Conservation (phyloP, 2,888 invertebrate genomes). For the Polyommatus iphigenia region DNA sequence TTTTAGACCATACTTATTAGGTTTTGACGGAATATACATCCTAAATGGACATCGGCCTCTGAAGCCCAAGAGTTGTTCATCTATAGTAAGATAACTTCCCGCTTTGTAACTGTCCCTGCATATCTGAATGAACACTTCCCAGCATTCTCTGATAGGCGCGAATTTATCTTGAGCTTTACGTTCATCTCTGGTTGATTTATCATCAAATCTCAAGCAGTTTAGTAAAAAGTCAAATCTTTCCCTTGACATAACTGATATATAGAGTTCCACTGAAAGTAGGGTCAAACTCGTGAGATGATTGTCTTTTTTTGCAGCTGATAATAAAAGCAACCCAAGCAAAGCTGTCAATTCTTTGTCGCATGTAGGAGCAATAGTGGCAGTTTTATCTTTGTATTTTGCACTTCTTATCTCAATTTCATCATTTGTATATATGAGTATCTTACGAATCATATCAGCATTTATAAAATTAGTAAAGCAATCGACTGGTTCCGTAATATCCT, state of each 20-base stretch:
- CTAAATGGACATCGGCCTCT: constrained; percentile 13
- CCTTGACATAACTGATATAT: constrained; percentile 1
- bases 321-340: constrained; percentile 30
- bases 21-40: constrained; percentile 21
- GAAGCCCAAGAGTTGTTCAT: constrained; percentile 14
- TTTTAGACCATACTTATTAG: constrained; percentile 15
- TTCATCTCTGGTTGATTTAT: neutral
- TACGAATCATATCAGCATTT: neutral
- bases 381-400: constrained; percentile 35
- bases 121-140: constrained; percentile 23
- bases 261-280: constrained; percentile 8
- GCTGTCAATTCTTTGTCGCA: constrained; percentile 21
- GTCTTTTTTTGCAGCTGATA: constrained; percentile 29
- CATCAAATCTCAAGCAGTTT: constrained; percentile 23
- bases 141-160: neutral
- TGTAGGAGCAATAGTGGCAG: constrained; percentile 32
- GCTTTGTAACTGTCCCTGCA: constrained; percentile 24
- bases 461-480: constrained; percentile 11
- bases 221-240: constrained; percentile 22
- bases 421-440: constrained; percentile 17
- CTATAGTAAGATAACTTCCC: neutral
- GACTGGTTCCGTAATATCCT: constrained; percentile 32
- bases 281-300: constrained; percentile 31
- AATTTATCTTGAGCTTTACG: constrained; percentile 20
- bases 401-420: constrained; percentile 34